These are phyloP conservation scores for Pristis pectinata DNA, from an alignment of 2,797 vertebrate genomes.

Conservation along the genomic window DNA sequence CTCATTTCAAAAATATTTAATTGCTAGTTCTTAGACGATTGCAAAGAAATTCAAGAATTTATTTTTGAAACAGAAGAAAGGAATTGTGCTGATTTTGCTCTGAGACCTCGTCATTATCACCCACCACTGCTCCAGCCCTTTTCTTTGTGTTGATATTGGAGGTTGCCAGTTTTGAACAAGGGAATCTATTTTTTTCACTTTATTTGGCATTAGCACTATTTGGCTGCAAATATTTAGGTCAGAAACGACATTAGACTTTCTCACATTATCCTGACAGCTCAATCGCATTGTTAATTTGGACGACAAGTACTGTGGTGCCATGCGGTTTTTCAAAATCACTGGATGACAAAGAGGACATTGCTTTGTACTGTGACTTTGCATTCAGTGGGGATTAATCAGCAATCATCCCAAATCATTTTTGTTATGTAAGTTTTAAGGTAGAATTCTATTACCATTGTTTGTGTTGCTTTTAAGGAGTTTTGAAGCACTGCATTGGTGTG, in stretches of 20 bases:
- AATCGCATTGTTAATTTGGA: background rate
- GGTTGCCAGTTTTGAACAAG: conserved; percentile 2
- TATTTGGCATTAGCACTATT: background rate
- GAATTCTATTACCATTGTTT: background rate
- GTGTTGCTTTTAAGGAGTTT: background rate
- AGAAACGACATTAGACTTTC: conserved; percentile 23
- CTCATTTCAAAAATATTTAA: conserved; percentile 49
- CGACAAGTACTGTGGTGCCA: background rate
- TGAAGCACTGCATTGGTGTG: background rate
- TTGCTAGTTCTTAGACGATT: conserved; percentile 45
- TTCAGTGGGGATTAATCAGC: background rate
- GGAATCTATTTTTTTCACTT: conserved; percentile 30
- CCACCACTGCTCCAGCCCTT: background rate
- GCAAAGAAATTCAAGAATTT: background rate
- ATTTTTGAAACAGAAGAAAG: background rate
- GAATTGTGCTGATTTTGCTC: background rate
- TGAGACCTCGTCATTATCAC: background rate
- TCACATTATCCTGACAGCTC: background rate
- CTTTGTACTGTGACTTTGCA: background rate
- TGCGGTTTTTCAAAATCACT: background rate
- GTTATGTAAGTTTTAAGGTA: background rate
- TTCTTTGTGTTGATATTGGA: background rate
- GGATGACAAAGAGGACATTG: background rate
- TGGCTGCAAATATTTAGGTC: conserved; percentile 17
- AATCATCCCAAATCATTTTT: background rate